Conservation (phyloP, 53 echinoderm and acorn worm species). For the Echinometra lucunter region DNA sequence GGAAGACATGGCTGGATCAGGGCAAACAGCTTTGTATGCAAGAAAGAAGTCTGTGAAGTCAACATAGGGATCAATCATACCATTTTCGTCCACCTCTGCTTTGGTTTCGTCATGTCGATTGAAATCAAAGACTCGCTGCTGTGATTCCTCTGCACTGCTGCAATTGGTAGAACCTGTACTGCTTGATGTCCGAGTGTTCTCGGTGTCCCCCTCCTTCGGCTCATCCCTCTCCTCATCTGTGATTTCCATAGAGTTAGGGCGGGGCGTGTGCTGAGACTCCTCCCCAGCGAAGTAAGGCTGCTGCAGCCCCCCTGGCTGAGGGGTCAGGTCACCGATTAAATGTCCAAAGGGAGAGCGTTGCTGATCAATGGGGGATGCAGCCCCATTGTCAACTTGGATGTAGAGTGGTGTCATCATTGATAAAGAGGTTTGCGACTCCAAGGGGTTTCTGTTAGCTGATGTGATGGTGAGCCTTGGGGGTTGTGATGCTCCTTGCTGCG, state of each 20-base stretch:
- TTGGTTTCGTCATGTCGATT: slow-evolving; percentile 68
- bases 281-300: slow-evolving; percentile 6
- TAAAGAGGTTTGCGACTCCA: slow-evolving; percentile 49
- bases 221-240: not conserved
- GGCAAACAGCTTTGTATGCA: slow-evolving; percentile 63
- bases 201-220: not conserved
- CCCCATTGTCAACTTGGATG: slow-evolving; percentile 65
- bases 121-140: slow-evolving; percentile 75
- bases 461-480: slow-evolving; percentile 69
- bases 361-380: slow-evolving; percentile 5
- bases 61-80: slow-evolving; percentile 86
- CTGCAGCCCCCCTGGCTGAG: slow-evolving; percentile 54
- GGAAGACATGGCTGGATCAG: slow-evolving; percentile 23
- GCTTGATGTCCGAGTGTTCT: slow-evolving; percentile 39
- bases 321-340: slow-evolving; percentile 46
- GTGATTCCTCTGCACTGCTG: slow-evolving; percentile 65
- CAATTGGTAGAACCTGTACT: slow-evolving; percentile 63
- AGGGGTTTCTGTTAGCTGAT: slow-evolving; percentile 33
- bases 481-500: slow-evolving; percentile 24
- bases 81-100: slow-evolving; percentile 82
- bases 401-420: slow-evolving; percentile 66
- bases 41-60: slow-evolving; percentile 90
- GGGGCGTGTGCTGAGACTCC: slow-evolving; percentile 54
- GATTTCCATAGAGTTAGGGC: not conserved
- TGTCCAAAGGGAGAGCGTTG: slow-evolving; percentile 52